Evolutionary conservation across 2,113 vertebrate species (phyloP).

Genomic region (Diphyllodes magnificus): DNA sequence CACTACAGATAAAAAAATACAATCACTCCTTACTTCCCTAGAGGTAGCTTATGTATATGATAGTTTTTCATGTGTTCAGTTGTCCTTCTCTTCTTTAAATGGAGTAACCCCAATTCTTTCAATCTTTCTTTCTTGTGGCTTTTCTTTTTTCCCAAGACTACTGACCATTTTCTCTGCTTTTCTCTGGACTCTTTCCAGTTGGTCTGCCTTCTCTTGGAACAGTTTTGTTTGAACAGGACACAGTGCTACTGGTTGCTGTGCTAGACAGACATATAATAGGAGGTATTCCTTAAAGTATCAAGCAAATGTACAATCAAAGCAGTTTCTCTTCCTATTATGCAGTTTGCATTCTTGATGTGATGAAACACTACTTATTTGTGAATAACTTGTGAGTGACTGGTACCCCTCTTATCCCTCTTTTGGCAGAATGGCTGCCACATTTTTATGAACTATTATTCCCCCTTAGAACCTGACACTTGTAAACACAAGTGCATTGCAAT

Average conservation of each 20-base stretch:
- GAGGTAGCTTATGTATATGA: background rate
- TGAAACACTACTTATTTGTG: rapidly evolving
- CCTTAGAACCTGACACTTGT: background rate
- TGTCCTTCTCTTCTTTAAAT: background rate
- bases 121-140: background rate
- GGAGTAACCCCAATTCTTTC: background rate
- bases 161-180: background rate
- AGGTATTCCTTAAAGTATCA: background rate
- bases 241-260: background rate
- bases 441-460: background rate
- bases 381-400: background rate
- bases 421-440: background rate
- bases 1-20: background rate
- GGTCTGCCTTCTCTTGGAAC: background rate
- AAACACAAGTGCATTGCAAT: background rate
- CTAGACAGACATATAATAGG: background rate
- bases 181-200: background rate
- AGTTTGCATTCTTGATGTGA: background rate
- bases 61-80: background rate
- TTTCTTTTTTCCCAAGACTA: background rate
- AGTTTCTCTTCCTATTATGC: background rate
- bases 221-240: background rate
- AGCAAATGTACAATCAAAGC: background rate
- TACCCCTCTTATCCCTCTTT: background rate
- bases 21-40: background rate